These are phyloP conservation scores for Oreochromis mossambicus DNA, from an alignment of 2,797 vertebrate species.

Conservation along the genomic window DNA sequence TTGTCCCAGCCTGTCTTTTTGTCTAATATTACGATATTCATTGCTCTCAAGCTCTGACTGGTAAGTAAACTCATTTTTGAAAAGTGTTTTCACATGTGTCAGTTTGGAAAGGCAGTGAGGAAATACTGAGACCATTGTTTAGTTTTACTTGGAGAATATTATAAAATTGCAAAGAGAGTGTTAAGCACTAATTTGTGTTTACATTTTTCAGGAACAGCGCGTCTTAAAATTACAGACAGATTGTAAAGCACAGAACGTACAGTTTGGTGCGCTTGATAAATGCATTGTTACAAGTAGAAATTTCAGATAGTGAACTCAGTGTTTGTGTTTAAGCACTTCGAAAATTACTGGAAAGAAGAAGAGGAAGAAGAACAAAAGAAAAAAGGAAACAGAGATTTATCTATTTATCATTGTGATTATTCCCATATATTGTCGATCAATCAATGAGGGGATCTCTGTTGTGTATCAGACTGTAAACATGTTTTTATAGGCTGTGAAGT, in stretches of 20 bases:
- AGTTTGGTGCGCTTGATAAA: background rate
- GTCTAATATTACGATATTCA: background rate
- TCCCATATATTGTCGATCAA: background rate
- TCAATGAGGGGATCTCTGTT: background rate
- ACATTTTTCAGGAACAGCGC: background rate
- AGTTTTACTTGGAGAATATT: background rate
- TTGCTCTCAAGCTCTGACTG: background rate
- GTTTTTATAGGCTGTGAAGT: background rate
- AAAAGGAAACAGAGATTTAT: background rate
- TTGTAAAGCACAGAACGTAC: background rate
- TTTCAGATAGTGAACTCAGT: background rate
- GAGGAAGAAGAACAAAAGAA: background rate
- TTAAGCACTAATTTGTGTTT: background rate
- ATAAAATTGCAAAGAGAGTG: background rate
- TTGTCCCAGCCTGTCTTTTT: background rate
- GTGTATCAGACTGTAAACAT: background rate
- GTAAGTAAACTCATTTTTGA: background rate
- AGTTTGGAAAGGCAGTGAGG: background rate
- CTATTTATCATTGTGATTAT: no score
- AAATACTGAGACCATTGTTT: background rate
- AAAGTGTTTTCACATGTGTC: background rate
- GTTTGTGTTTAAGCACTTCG: background rate
- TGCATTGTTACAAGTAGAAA: background rate
- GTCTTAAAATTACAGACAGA: background rate
- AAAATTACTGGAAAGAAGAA: background rate